These are phyloP conservation scores for Thunnus albacares DNA, from an alignment of 2,797 vertebrate species.

Conservation along the genomic window DNA sequence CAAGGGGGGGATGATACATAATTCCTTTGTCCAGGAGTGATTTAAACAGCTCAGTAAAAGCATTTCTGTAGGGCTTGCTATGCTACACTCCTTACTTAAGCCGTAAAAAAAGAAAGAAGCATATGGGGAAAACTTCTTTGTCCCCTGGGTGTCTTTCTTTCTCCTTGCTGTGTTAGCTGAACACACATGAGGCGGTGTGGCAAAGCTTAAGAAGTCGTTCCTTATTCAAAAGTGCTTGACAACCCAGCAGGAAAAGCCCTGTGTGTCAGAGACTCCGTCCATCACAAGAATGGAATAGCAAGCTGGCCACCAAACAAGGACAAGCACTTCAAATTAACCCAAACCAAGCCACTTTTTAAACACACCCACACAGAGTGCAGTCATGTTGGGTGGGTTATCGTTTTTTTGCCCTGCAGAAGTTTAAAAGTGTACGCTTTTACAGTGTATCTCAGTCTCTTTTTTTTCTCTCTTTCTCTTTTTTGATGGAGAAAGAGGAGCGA, in stretches of 20 bases:
- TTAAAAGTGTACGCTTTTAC: conserved; percentile 79
- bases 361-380: conserved; percentile 29
- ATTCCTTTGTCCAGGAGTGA: conserved; percentile 63
- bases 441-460: conserved; percentile 61
- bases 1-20: conserved; percentile 38
- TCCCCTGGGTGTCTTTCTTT: conserved; percentile 71
- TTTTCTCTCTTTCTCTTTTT: conserved; percentile 63
- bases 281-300: conserved; percentile 54
- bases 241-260: conserved; percentile 60
- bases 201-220: conserved; percentile 61
- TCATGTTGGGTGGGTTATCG: conserved; percentile 70
- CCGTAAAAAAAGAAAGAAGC: conserved; percentile 37
- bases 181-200: conserved; percentile 69
- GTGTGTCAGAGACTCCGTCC: conserved; percentile 69
- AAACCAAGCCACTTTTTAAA: conserved; percentile 50
- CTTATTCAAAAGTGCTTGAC: conserved; percentile 74
- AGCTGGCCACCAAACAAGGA: conserved; percentile 74
- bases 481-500: conserved; percentile 81
- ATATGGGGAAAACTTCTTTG: conserved; percentile 58
- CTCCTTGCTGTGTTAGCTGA: conserved; percentile 70
- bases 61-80: conserved; percentile 22
- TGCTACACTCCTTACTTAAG: conserved; percentile 36
- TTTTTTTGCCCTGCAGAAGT: conserved; percentile 80
- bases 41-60: conserved; percentile 41
- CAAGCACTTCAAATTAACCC: conserved; percentile 77